Percentiles rank a stretch among this genome's conserved stretches.
Conservation (phyloP, 2,888 invertebrate genomes). For the Candidula unifasciata region DNA sequence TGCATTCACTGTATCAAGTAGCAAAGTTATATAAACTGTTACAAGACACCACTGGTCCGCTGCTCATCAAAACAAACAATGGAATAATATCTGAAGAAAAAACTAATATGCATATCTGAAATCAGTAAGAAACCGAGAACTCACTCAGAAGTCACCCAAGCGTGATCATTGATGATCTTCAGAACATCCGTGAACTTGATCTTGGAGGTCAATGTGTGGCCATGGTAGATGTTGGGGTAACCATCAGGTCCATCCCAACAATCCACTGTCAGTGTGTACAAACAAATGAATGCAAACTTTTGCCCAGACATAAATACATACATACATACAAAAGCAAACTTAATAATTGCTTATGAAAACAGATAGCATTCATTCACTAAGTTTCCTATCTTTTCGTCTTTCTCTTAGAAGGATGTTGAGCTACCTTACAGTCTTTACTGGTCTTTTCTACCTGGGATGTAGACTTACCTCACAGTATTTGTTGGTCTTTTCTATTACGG, state of each 20-base stretch:
- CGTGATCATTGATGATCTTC: slow-evolving; percentile 94
- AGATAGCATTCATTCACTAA: neutral
- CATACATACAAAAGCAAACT: too few relatives aligned
- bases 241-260: slow-evolving; percentile 98
- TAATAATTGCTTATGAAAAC: neutral
- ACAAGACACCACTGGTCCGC: too few relatives aligned
- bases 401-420: too few relatives aligned
- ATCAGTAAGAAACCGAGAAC: neutral
- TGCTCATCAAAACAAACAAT: neutral
- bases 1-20: too few relatives aligned
- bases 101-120: neutral
- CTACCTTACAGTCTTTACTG: too few relatives aligned
- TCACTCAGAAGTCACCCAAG: slow-evolving; percentile 88
- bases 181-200: slow-evolving; percentile 96
- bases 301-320: too few relatives aligned
- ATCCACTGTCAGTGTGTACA: slow-evolving; percentile 82
- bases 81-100: neutral
- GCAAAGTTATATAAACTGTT: too few relatives aligned
- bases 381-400: neutral
- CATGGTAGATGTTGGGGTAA: slow-evolving; percentile 95
- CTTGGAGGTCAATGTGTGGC: slow-evolving; percentile 96
- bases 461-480: too few relatives aligned
- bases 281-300: neutral
- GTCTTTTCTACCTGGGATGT: too few relatives aligned
- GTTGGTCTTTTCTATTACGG: too few relatives aligned